Evolutionary conservation across 1,140 invertebrate genomes (phyloP).

Genomic region (Orchesella cincta): DNA sequence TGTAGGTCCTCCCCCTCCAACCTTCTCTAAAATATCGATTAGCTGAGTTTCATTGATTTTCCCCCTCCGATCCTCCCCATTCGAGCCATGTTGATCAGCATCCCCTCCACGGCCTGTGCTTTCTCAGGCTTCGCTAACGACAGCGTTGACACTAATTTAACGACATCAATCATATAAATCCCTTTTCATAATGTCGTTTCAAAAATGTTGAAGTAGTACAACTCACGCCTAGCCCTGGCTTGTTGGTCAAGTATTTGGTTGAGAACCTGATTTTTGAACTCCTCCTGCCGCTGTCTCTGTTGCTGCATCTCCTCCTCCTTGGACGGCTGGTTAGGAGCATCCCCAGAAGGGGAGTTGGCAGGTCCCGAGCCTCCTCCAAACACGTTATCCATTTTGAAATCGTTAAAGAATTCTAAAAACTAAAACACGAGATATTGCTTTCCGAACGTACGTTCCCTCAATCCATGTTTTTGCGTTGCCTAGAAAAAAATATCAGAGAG

Average conservation of each 20-base stretch:
- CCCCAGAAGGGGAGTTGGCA: not conserved
- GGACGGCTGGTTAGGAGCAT: not conserved
- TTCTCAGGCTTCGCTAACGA: slow-evolving; percentile 93
- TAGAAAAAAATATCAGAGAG: too few relatives aligned
- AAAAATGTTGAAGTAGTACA: not conserved
- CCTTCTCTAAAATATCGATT: slow-evolving; percentile 13
- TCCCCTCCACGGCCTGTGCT: slow-evolving; percentile 87
- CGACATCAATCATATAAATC: too few relatives aligned
- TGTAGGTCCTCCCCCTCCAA: not conserved
- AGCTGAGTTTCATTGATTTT: not conserved
- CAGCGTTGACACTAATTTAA: slow-evolving; percentile 93
- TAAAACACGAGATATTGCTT: too few relatives aligned
- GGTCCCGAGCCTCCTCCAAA: not conserved
- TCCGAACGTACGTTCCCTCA: too few relatives aligned
- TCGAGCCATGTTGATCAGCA: slow-evolving; percentile 89
- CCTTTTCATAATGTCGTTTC: slow-evolving; percentile 5
- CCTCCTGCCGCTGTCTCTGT: slow-evolving; percentile 74
- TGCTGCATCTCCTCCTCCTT: slow-evolving; percentile 63
- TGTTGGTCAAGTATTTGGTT: slow-evolving; percentile 85
- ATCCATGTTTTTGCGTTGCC: too few relatives aligned
- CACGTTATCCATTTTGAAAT: too few relatives aligned
- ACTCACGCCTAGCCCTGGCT: slow-evolving; percentile 86
- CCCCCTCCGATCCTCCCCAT: slow-evolving; percentile 62
- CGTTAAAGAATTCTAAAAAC: too few relatives aligned
- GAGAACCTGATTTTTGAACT: slow-evolving; percentile 85